These are phyloP conservation scores for Aselliscus stoliczkanus DNA, from an alignment of 2,797 vertebrate genomes.

Conservation along the genomic window DNA sequence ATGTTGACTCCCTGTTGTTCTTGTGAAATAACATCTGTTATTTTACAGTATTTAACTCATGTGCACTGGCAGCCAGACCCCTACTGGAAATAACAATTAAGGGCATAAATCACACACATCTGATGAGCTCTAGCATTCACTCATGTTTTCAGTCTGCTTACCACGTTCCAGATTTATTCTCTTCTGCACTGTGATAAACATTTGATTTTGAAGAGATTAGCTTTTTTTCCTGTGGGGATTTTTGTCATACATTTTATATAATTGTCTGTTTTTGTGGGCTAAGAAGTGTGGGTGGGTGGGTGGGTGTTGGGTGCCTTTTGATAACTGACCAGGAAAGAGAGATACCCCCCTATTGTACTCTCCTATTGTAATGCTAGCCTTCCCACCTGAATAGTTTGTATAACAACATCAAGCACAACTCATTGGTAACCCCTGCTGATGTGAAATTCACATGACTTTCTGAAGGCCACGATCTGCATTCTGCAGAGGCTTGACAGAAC, in stretches of 20 bases:
- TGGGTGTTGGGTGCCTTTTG: background rate
- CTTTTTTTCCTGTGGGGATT: constrained; percentile 17
- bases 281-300: background rate
- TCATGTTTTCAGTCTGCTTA: constrained; percentile 35
- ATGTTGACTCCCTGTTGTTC: constrained; percentile 55
- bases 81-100: constrained; percentile 69
- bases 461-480: constrained; percentile 49
- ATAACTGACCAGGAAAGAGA: background rate
- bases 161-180: constrained; percentile 2
- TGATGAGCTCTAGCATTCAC: constrained; percentile 50
- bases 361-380: background rate
- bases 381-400: constrained; percentile 48
- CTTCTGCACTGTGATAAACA: background rate
- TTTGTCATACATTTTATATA: background rate
- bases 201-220: constrained; percentile 37
- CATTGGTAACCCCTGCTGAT: constrained; percentile 48
- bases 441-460: constrained; percentile 25
- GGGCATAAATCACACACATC: constrained; percentile 71
- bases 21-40: constrained; percentile 75
- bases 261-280: background rate
- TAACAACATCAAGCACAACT: constrained; percentile 35
- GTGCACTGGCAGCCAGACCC: constrained; percentile 67
- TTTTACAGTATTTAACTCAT: constrained; percentile 73
- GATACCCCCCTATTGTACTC: background rate
- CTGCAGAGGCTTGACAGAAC: constrained; percentile 36